Percentiles rank a stretch among this genome's conserved stretches.
These are phyloP conservation scores for Amazona guildingii DNA, from an alignment of 2,113 vertebrate genomes.

Conservation along the genomic window DNA sequence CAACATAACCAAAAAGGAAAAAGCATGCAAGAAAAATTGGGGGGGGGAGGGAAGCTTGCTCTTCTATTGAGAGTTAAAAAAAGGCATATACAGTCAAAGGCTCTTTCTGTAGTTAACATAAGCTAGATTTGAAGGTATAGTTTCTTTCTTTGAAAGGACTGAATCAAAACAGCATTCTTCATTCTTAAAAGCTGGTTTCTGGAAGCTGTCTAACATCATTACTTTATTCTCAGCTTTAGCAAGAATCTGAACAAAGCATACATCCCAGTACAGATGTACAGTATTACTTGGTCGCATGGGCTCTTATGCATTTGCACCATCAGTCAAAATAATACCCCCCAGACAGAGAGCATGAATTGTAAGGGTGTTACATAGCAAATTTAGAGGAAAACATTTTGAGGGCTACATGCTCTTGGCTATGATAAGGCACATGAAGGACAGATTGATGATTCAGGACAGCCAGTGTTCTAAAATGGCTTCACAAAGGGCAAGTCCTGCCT, in stretches of 20 bases:
- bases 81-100: neutral
- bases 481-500: neutral
- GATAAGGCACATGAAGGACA: neutral
- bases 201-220: neutral
- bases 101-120: neutral
- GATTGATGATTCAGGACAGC: neutral
- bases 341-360: neutral
- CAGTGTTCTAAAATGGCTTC: neutral
- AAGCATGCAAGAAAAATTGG: neutral
- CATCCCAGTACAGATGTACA: neutral
- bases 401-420: neutral
- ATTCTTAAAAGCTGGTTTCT: conserved; percentile 5
- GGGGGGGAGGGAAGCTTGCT: neutral
- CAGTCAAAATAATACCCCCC: neutral
- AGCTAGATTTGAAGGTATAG: neutral
- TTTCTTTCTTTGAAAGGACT: neutral
- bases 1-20: conserved; percentile 6
- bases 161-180: neutral
- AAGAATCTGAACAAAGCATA: neutral
- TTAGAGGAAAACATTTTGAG: neutral
- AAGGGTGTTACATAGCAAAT: neutral
- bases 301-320: neutral
- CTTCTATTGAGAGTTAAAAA: neutral
- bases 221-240: neutral
- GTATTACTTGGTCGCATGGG: neutral